phyloP scores from a whole-genome alignment of 1,140 invertebrate genomes.

The Drosophila albomicans region DNA sequence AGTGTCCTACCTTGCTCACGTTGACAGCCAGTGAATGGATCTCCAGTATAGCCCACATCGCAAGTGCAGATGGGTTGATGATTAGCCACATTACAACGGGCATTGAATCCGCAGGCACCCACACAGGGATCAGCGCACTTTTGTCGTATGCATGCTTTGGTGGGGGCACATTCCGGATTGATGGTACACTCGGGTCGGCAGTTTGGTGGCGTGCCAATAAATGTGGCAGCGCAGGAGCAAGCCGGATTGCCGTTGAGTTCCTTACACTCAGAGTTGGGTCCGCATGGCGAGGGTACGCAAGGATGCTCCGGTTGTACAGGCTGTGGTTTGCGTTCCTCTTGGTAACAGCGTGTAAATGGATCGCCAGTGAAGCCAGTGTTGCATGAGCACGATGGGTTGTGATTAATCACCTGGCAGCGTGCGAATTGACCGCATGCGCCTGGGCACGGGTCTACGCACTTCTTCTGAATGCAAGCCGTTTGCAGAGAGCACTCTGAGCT shows the following conservation, averaged over 20 bases:
- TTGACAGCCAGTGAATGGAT: slow-evolving; percentile 91
- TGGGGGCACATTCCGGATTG: slow-evolving; percentile 88
- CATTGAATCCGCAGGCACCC: slow-evolving; percentile 89
- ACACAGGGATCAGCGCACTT: slow-evolving; percentile 90
- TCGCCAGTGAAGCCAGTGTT: slow-evolving; percentile 86
- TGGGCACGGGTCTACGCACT: slow-evolving; percentile 90
- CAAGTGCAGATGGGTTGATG: slow-evolving; percentile 90
- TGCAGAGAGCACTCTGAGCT: slow-evolving; percentile 89
- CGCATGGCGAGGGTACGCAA: slow-evolving; percentile 89
- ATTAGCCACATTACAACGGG: slow-evolving; percentile 89
- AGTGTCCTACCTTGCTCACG: slow-evolving; percentile 86
- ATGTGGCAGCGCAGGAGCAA: slow-evolving; percentile 89
- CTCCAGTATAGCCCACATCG: slow-evolving; percentile 90
- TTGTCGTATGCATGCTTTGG: slow-evolving; percentile 88
- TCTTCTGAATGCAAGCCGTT: slow-evolving; percentile 89
- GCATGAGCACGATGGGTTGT: slow-evolving; percentile 87
- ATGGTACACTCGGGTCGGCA: slow-evolving; percentile 89
- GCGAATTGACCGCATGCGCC: slow-evolving; percentile 89
- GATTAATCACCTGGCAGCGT: slow-evolving; percentile 87
- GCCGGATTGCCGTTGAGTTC: slow-evolving; percentile 87
- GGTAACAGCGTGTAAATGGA: slow-evolving; percentile 86
- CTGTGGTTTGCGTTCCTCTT: slow-evolving; percentile 84
- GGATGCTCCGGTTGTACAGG: slow-evolving; percentile 86
- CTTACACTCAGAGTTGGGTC: slow-evolving; percentile 90
- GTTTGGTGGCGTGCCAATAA: slow-evolving; percentile 88